Evolutionary conservation across 1,140 invertebrate species (phyloP).

Genomic region (Lasioglossum baleicum): DNA sequence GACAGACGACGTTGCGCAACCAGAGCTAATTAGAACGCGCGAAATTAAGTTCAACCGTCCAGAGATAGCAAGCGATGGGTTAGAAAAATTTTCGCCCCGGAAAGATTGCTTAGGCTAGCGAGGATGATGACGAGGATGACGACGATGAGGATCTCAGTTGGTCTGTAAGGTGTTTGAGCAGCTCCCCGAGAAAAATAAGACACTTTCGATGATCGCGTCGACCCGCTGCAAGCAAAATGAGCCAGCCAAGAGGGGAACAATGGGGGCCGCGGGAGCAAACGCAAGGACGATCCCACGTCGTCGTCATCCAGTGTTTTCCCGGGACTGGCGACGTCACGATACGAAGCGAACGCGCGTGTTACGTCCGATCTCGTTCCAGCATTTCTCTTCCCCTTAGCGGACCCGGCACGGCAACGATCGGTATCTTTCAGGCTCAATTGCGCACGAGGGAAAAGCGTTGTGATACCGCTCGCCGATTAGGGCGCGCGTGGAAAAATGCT

Average conservation of each 20-base stretch:
- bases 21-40: neutral
- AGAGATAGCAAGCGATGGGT: no score
- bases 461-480: neutral
- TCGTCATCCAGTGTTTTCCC: conserved; percentile 43
- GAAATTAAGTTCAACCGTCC: no score
- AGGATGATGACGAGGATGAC: no score
- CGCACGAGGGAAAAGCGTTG: neutral
- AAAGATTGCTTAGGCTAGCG: no score
- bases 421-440: conserved; percentile 23
- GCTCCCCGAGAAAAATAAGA: conserved; percentile 56
- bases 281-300: conserved; percentile 77
- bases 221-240: conserved; percentile 53
- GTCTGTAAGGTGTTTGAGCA: neutral
- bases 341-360: conserved; percentile 18
- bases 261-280: conserved; percentile 74
- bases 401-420: neutral
- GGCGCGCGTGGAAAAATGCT: neutral
- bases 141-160: no score
- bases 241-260: conserved; percentile 64
- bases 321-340: conserved; percentile 21
- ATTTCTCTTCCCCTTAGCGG: conserved; percentile 7
- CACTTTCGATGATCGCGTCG: conserved; percentile 69
- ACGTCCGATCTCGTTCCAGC: conserved; percentile 20
- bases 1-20: conserved; percentile 5
- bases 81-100: no score